Evolutionary conservation across 2,113 vertebrate genomes (phyloP).

Genomic region (Phocoena sinus): DNA sequence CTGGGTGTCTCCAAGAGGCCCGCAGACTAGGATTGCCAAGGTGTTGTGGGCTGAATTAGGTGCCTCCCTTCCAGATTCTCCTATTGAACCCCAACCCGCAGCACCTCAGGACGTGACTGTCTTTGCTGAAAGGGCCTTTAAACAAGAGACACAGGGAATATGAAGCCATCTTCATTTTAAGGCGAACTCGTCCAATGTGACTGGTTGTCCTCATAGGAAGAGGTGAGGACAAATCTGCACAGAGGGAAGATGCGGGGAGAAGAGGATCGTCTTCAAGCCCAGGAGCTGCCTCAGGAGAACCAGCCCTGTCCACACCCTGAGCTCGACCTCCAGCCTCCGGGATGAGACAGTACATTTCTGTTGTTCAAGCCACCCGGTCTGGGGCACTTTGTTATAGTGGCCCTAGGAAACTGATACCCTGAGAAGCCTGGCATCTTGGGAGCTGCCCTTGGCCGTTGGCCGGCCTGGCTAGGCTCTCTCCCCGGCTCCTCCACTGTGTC

Average conservation of each 20-base stretch:
- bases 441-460: not conserved
- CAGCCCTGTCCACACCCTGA: not conserved
- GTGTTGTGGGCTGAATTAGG: not conserved
- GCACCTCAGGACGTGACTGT: accelerated
- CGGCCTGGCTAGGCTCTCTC: not conserved
- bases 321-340: accelerated
- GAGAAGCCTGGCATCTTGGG: accelerated
- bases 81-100: accelerated
- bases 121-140: not conserved
- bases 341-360: accelerated
- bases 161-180: not conserved
- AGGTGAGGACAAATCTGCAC: accelerated
- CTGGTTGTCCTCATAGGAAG: accelerated
- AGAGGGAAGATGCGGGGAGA: accelerated
- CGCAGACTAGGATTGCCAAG: not conserved
- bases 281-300: accelerated
- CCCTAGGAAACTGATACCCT: accelerated
- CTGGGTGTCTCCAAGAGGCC: not conserved
- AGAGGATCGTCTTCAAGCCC: accelerated
- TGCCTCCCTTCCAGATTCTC: not conserved
- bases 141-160: not conserved
- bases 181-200: accelerated
- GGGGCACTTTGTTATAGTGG: accelerated
- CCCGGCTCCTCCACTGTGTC: accelerated
- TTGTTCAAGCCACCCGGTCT: accelerated